These are phyloP conservation scores for Pandemis corylana DNA, from an alignment of 2,888 invertebrate genomes.

Conservation along the genomic window DNA sequence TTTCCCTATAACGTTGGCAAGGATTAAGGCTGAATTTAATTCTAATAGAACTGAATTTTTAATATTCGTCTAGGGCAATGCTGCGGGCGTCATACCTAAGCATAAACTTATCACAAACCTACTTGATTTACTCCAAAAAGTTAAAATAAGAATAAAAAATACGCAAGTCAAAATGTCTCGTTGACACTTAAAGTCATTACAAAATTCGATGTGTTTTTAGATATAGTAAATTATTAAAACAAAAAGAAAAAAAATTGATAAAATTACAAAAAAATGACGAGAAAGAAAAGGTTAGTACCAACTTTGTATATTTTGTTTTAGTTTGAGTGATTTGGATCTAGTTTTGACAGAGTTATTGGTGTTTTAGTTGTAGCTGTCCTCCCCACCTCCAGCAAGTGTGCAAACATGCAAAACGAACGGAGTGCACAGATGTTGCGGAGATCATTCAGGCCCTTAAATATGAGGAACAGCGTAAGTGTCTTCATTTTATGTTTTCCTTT, in stretches of 20 bases:
- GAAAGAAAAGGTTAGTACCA: constrained; percentile 57
- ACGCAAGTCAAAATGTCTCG: background rate
- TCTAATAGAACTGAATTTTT: no score
- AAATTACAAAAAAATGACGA: constrained; percentile 52
- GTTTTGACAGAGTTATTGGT: background rate
- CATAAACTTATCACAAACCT: constrained; percentile 8
- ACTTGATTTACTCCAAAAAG: constrained; percentile 34
- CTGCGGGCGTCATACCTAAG: no score
- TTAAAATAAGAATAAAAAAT: constrained; percentile 33
- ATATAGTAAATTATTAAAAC: constrained; percentile 30
- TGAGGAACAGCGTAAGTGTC: constrained; percentile 59
- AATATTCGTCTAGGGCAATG: no score
- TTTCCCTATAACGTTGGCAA: no score
- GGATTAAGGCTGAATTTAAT: no score
- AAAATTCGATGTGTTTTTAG: constrained; percentile 31
- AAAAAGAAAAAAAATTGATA: constrained; percentile 45
- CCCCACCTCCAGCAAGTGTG: constrained; percentile 54
- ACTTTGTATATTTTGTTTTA: background rate
- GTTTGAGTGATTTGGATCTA: background rate
- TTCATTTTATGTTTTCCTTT: background rate
- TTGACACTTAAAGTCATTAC: constrained; percentile 23
- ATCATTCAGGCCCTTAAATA: constrained; percentile 68
- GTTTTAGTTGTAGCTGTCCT: constrained; percentile 67
- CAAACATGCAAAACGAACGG: constrained; percentile 53
- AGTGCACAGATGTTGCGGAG: constrained; percentile 68